Base-by-base conservation (phyloP, 2,888 invertebrate genomes). In the Lapara coniferarum region DNA sequence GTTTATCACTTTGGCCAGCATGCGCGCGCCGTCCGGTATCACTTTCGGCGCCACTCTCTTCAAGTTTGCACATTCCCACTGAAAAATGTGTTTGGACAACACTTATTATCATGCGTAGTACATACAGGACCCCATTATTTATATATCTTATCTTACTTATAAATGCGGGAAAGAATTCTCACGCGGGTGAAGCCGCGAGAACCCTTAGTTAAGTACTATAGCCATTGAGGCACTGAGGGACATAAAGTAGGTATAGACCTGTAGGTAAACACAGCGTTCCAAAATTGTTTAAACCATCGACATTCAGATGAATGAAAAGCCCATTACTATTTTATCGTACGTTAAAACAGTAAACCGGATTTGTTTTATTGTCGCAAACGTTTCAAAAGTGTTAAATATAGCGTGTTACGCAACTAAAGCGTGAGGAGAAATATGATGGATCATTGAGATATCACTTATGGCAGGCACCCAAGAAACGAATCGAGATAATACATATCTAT, bases 21-120 rank as follows among this genome's bases (percentile, higher is more conserved):
- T 94, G 30, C 98, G 94, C 0, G 97, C 97, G 16, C 97, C 97
- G 89, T 98, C 98, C 0, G 98, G 97, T 25, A 98, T 93, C 19
- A 95, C 94, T 71, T 96, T 95, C 0, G 98, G 97, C 2, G 95
- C 88, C 52, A 97, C 94, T 72, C 95, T 94, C 82, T 96, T 96
- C 70, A 98, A 94, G 84, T 96, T 96, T 49, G 94, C 88, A 85
- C 98, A 98, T 93, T 98, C 98, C 82, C 93, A 91, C 94, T 94
- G 85, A n/a, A 86, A 87, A 19, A 25, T 25, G 2, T 1, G 25
- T 25, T 25, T 25, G 25, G 25, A 25, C 25, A 25, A 25, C 25
- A 25, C 25, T 25, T 25, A 25, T 25, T 25, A 25, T 25, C 25
- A 2, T 25, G 2, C 25, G 25, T 25, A 25, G 25, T 25, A 25